Evolutionary conservation across 1,140 invertebrate genomes (phyloP), one percentile per base, ranked within the genome.

Genomic region (Rhagoletis pomonella): DNA sequence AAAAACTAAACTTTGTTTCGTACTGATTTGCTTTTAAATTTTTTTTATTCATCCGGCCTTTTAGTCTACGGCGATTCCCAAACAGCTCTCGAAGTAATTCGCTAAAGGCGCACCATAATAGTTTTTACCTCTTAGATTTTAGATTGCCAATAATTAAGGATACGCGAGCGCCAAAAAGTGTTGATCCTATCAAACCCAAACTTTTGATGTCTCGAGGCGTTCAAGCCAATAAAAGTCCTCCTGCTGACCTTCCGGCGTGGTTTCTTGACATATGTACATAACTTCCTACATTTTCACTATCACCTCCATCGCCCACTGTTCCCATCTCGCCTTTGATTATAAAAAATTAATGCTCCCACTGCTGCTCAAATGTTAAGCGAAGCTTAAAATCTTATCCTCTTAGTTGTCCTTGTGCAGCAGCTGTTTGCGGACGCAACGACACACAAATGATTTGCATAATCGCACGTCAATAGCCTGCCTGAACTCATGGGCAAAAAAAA

Each of bases 381-480:
- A 81, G 73, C 73, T 81, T 81, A 81, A 81, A 81, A 81, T 50
- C 73, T 55, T 81, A 81, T 81, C 50, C 73, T 55, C 73, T 19
- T 42, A 81, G n/a, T 81, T 81, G 73, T 19, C 73, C 73, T 81
- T 81, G 73, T 50, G 73, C 73, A 81, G 73, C 73, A 47, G 42
- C 69, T 47, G 73, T 42, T 29, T 55, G 73, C 73, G 3, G n/a
- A n/a, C 6, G 29, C 64, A 67, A 0, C 3, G 6, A 5, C 64
- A 29, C 10, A 55, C 73, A 81, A 58, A 10, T 58, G 14, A 81
- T 81, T 81, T 81, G 47, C 73, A 81, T 81, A 81, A 81, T 81
- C 73, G 50, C 47, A 81, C 73, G 39, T 50, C 73, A 58, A 44
- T 55, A 39, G 47, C 39, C 17, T 2, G 17, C 47, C 44, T 81